These are phyloP conservation scores for Sceloporus undulatus DNA, from an alignment of 2,113 vertebrate genomes.

Conservation along the genomic window DNA sequence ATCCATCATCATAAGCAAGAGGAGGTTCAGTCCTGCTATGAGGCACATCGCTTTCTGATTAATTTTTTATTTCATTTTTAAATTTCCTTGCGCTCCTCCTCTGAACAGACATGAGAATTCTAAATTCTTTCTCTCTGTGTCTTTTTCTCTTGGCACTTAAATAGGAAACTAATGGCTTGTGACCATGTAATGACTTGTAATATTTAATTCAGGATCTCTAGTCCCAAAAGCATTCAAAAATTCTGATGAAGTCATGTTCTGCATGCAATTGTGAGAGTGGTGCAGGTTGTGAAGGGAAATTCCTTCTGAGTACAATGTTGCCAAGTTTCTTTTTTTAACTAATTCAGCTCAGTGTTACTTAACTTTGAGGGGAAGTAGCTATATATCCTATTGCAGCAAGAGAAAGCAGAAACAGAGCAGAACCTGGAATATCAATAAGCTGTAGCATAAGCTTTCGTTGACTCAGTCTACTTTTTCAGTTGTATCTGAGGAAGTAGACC, in stretches of 20 bases:
- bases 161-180: conserved; percentile 12
- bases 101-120: not conserved
- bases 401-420: too few relatives aligned
- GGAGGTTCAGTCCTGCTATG: not conserved
- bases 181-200: conserved; percentile 9
- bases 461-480: too few relatives aligned
- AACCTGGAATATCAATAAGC: too few relatives aligned
- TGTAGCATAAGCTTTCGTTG: too few relatives aligned
- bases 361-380: too few relatives aligned
- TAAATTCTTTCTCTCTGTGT: not conserved
- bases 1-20: not conserved
- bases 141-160: not conserved
- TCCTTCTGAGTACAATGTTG: not conserved
- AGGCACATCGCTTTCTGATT: not conserved
- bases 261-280: not conserved
- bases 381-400: too few relatives aligned
- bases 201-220: conserved; percentile 26
- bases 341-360: too few relatives aligned
- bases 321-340: too few relatives aligned
- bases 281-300: not conserved
- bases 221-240: not conserved
- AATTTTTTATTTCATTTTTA: not conserved
- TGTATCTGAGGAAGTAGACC: too few relatives aligned
- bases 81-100: not conserved
- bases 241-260: not conserved